phyloP scores from a whole-genome alignment of 2,113 vertebrate genomes.

The Phaethon lepturus region DNA sequence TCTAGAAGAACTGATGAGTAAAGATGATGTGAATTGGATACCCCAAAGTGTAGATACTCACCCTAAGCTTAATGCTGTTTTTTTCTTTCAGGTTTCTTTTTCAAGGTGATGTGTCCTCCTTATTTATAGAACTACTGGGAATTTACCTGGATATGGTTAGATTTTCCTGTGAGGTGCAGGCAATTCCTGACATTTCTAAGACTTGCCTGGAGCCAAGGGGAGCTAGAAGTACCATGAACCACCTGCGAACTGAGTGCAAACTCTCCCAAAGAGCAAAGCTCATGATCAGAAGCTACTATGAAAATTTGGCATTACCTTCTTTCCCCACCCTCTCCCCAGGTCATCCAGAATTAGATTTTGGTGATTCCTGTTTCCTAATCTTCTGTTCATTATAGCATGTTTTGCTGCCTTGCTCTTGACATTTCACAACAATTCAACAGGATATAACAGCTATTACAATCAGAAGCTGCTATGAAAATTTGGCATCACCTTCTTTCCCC shows the following conservation, averaged over 20 bases:
- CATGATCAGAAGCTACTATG: not conserved
- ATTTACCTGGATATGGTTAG: not conserved
- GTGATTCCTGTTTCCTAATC: not conserved
- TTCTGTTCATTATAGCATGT: constrained; percentile 5
- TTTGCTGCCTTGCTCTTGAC: not conserved
- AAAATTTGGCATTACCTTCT: not conserved
- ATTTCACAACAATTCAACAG: not conserved
- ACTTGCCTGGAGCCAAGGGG: not conserved
- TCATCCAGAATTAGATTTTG: not conserved
- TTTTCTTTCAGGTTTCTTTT: not conserved
- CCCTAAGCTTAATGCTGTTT: not conserved
- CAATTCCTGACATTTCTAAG: not conserved
- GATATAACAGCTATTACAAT: not conserved
- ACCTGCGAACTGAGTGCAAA: not conserved
- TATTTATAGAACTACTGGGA: not conserved
- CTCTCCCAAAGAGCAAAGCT: not conserved
- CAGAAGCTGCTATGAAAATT: not conserved
- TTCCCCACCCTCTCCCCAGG: not conserved
- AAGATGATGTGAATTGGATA: not conserved
- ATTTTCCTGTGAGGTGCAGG: not conserved
- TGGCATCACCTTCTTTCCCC: not conserved
- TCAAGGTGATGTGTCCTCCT: not conserved
- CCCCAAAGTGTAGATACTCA: not conserved
- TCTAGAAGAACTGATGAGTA: not conserved
- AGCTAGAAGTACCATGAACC: not conserved